phyloP scores from a whole-genome alignment of 2,888 invertebrate species.

The Liodrosophila aerea region DNA sequence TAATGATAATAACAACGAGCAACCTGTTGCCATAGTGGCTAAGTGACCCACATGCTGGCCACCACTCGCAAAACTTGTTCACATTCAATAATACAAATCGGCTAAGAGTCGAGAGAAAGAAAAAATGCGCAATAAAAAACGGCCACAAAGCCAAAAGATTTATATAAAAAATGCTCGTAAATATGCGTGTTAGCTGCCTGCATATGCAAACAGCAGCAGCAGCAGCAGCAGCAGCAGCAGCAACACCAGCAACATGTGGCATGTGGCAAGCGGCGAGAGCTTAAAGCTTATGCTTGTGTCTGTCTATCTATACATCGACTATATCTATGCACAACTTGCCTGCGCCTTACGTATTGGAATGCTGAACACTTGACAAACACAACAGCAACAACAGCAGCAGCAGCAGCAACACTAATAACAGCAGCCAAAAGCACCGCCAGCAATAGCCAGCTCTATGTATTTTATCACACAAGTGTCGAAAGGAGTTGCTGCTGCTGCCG shows the following conservation, averaged over 20 bases:
- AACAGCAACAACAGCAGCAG: constrained; percentile 12
- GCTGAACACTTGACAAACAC: constrained; percentile 57
- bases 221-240: constrained; percentile 15
- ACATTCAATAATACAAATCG: constrained; percentile 64
- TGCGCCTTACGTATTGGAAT: constrained; percentile 48
- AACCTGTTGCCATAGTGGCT: constrained; percentile 69
- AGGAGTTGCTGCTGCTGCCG: constrained; percentile 27
- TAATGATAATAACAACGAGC: constrained; percentile 16
- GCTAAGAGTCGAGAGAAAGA: constrained; percentile 22
- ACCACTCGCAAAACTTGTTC: constrained; percentile 60
- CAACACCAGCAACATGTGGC: constrained; percentile 1
- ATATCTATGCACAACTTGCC: constrained; percentile 37
- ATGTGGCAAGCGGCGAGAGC: constrained; percentile 29
- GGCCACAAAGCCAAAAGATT: constrained; percentile 20
- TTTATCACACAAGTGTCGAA: constrained; percentile 50
- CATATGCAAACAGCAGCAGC: constrained; percentile 32
- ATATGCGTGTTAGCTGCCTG: constrained; percentile 51
- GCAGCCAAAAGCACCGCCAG: constrained; percentile 18
- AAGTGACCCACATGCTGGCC: constrained; percentile 63
- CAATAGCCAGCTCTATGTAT: constrained; percentile 18
- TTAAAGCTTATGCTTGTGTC: constrained; percentile 28
- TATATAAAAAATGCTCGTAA: constrained; percentile 37
- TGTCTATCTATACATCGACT: constrained; percentile 6
- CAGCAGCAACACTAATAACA: not conserved
- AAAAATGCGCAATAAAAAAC: constrained; percentile 50